These are phyloP conservation scores for Epizoanthus illoricatus DNA, from an alignment of 92 coral and sea anemone species.

Conservation along the genomic window DNA sequence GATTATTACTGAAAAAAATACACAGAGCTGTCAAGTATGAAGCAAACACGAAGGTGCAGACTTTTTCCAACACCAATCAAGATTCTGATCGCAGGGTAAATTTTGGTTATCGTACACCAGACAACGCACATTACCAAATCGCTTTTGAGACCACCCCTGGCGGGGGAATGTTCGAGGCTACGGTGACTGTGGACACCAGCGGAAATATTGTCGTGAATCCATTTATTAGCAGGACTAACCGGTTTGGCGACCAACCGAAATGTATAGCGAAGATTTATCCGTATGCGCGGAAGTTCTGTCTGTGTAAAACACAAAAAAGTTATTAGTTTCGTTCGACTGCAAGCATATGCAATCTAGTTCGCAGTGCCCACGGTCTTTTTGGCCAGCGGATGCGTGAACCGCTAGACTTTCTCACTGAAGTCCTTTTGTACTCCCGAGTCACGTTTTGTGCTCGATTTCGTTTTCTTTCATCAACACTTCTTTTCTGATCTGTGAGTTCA, in stretches of 20 bases:
- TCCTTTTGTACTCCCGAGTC: too few species aligned
- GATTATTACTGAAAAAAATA: conserved; percentile 51
- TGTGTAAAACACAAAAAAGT: conserved; percentile 40
- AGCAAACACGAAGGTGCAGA: conserved; percentile 70
- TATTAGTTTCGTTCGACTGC: neutral
- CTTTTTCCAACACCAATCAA: conserved; percentile 69
- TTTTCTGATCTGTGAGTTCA: too few species aligned
- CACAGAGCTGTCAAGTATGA: conserved; percentile 55
- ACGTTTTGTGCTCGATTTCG: too few species aligned
- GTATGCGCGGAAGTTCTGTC: conserved; percentile 76
- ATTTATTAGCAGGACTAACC: conserved; percentile 81
- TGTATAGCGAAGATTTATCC: conserved; percentile 68
- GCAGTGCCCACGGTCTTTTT: too few species aligned
- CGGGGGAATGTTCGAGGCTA: conserved; percentile 74
- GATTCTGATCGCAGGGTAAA: conserved; percentile 65
- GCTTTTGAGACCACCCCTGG: conserved; percentile 77
- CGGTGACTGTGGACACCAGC: conserved; percentile 45
- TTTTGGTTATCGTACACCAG: conserved; percentile 62
- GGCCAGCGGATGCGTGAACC: too few species aligned
- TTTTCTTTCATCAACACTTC: too few species aligned
- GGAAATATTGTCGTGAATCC: conserved; percentile 64
- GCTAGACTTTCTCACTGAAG: too few species aligned
- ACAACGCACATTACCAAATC: conserved; percentile 67
- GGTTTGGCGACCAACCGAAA: conserved; percentile 78
- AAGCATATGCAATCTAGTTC: too few species aligned